Percentiles rank a stretch among this genome's conserved stretches.
phyloP scores from a whole-genome alignment of 2,888 invertebrate species.

The Boloria euphrosyne region DNA sequence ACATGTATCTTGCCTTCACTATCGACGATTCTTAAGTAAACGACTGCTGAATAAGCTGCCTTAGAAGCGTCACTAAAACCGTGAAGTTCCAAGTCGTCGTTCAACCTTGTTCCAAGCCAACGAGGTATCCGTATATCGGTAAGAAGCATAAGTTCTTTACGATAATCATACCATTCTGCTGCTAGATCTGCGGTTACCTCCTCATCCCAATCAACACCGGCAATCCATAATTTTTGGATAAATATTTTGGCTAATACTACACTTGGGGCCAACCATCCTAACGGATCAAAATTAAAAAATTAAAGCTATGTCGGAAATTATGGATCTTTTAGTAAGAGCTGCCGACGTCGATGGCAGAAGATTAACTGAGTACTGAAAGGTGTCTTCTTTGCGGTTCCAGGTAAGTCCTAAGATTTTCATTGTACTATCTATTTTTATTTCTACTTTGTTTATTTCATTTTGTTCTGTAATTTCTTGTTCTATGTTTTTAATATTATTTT shows the following conservation, averaged over 20 bases:
- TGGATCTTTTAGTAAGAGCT: conserved; percentile 26
- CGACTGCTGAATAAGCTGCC: conserved; percentile 38
- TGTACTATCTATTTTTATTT: conserved; percentile 5
- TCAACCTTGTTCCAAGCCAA: conserved; percentile 31
- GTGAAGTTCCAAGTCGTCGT: conserved; percentile 35
- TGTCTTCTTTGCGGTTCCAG: conserved; percentile 19
- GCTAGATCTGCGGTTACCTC: conserved; percentile 33
- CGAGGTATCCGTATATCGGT: conserved; percentile 30
- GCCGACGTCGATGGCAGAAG: neutral
- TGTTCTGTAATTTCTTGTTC: neutral
- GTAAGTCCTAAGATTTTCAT: conserved; percentile 30
- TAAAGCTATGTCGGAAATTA: conserved; percentile 37
- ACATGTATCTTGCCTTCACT: neutral
- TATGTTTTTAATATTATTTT: too few relatives aligned
- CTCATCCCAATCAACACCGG: conserved; percentile 47
- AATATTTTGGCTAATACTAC: conserved; percentile 44
- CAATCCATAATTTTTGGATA: conserved; percentile 50
- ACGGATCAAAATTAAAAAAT: conserved; percentile 46
- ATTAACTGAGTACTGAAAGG: conserved; percentile 15
- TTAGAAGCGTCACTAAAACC: conserved; percentile 42
- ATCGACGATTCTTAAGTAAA: conserved; percentile 10
- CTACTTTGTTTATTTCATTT: neutral
- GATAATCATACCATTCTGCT: conserved; percentile 40
- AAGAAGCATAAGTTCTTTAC: conserved; percentile 26
- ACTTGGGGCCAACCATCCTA: conserved; percentile 48